These are phyloP conservation scores for Liposcelis brunnea DNA, from an alignment of 2,888 invertebrate species.

Conservation along the genomic window DNA sequence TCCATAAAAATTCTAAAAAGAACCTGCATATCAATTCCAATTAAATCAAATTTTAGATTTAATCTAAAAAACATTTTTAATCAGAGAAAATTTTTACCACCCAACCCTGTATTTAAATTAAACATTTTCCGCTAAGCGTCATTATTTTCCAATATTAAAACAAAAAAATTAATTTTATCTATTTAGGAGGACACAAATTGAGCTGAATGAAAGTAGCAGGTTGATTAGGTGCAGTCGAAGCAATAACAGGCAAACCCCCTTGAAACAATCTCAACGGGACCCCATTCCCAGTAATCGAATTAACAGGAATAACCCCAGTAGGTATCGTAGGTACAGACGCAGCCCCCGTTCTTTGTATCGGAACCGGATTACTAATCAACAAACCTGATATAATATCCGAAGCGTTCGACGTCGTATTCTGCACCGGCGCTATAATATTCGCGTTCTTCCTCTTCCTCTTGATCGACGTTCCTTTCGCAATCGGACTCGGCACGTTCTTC, in stretches of 20 bases:
- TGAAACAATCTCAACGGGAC: constrained; percentile 3
- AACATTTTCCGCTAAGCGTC: too few relatives aligned
- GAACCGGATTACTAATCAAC: neutral
- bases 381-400: constrained; percentile 3
- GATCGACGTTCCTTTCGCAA: too few relatives aligned
- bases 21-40: too few relatives aligned
- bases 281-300: neutral
- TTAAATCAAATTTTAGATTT: too few relatives aligned
- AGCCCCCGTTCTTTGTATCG: too few relatives aligned
- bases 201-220: constrained; percentile 2
- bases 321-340: neutral
- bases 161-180: neutral
- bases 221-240: neutral
- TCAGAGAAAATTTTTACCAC: too few relatives aligned
- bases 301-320: neutral
- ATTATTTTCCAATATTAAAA: too few relatives aligned
- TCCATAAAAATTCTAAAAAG: too few relatives aligned
- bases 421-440: neutral
- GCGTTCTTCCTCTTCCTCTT: constrained; percentile 1
- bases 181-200: constrained; percentile 5
- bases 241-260: neutral
- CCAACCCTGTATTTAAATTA: too few relatives aligned
- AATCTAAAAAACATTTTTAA: too few relatives aligned
- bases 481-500: neutral
- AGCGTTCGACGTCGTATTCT: neutral